Percentiles rank a stretch among this genome's conserved stretches.
Evolutionary conservation across 2,797 vertebrate genomes (phyloP).

Genomic region (Coluber constrictor): DNA sequence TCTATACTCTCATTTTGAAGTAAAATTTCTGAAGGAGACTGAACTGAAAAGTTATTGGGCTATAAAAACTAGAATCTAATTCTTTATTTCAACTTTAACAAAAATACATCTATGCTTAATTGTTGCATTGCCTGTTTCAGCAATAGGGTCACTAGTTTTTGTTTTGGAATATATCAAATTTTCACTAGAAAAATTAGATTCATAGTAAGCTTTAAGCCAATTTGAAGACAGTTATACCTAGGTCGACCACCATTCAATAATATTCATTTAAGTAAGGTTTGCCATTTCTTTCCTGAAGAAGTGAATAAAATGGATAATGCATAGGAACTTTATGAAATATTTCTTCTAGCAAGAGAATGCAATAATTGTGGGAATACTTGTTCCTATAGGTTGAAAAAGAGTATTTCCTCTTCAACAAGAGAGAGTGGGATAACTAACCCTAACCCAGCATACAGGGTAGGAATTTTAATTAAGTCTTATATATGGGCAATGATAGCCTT

Average conservation of each 20-base stretch:
- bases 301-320: neutral
- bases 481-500: too few relatives aligned
- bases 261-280: neutral
- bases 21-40: neutral
- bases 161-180: neutral
- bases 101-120: neutral
- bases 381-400: neutral
- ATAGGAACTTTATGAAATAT: neutral
- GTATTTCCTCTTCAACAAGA: too few relatives aligned
- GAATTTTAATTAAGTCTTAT: too few relatives aligned
- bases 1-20: neutral
- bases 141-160: neutral
- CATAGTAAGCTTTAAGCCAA: neutral
- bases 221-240: neutral
- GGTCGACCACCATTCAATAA: neutral
- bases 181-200: neutral
- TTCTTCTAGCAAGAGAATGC: neutral
- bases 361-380: neutral
- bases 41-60: neutral
- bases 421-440: too few relatives aligned
- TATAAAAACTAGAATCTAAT: neutral
- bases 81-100: neutral
- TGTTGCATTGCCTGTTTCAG: neutral
- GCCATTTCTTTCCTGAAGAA: neutral
- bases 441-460: too few relatives aligned